Evolutionary conservation across 2,113 vertebrate genomes (phyloP), one percentile per base, ranked within the genome.

Genomic region (Nibea albiflora): DNA sequence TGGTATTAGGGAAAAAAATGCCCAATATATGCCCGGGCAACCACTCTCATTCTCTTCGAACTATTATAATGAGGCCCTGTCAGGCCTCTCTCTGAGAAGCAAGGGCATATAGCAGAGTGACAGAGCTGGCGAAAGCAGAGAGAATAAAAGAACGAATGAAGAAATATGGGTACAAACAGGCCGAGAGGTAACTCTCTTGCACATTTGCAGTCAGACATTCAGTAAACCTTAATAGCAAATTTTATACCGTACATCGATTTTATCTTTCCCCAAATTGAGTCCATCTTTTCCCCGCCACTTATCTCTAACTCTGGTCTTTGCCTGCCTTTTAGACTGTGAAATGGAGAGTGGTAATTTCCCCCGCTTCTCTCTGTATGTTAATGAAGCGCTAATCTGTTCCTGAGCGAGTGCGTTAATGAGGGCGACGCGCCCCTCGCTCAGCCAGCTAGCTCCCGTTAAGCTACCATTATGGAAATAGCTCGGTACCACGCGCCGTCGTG

Each of bases 301-400:
- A 92, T 90, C 92, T 92, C 56, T 80, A 89, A 87, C 86, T 80
- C 78, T 83, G 79, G 85, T 91, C 84, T 90, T 83, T 84, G 89
- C 85, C 89, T 86, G 91, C 84, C 81, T 94, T 91, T 88, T 86
- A 89, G 90, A 92, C 93, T 92, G 89, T 93, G 90, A 93, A 94
- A 93, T 92, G 87, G 92, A 93, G 92, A 92, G 87, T 87, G 90
- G 90, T 94, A 92, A 94, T 94, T 91, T 90, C 86, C 86, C 83
- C 64, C 49, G 85, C 89, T 92, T 89, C 91, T 89, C 85, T 92
- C 93, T 94, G 90, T 95, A 95, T 95, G 94, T 93, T 94, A 94
- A 95, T 95, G 91, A 84, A 81, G 83, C 89, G 80, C 90, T 95
- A 95, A 95, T 95, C 94, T 95, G 90, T 86, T 93, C 85, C 90